Evolutionary conservation across 2,797 vertebrate genomes (phyloP).

Genomic region (Aulostomus chinensis): DNA sequence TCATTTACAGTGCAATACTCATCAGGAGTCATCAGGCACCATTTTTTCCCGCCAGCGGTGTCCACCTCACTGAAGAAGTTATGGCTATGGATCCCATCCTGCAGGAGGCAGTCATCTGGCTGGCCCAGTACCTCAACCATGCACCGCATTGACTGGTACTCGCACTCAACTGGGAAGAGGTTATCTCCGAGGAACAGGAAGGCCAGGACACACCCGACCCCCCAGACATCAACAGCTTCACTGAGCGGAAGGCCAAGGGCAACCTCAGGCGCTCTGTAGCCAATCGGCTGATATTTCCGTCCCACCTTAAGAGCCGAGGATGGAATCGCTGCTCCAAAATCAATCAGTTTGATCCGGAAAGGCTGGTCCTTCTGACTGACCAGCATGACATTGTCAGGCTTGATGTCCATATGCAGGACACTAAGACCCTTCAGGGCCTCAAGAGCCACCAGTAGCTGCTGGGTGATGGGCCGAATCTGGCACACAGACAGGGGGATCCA

Average conservation of each 20-base stretch:
- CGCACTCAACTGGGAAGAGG: slow-evolving; percentile 19
- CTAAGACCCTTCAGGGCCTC: slow-evolving; percentile 11
- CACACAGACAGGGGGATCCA: neutral
- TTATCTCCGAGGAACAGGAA: slow-evolving; percentile 25
- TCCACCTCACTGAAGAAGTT: slow-evolving; percentile 13
- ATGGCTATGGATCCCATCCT: neutral
- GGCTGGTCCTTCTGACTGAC: slow-evolving; percentile 4
- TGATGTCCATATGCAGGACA: slow-evolving; percentile 26
- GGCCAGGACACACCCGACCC: slow-evolving; percentile 21
- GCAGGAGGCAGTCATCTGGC: slow-evolving; percentile 11
- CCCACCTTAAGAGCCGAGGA: neutral
- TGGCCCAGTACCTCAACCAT: slow-evolving; percentile 34
- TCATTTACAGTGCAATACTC: slow-evolving; percentile 8
- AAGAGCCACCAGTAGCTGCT: slow-evolving; percentile 26
- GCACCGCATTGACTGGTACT: slow-evolving; percentile 33
- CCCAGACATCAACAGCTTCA: slow-evolving; percentile 33
- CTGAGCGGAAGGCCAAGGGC: slow-evolving; percentile 32
- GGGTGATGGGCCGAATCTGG: slow-evolving; percentile 5
- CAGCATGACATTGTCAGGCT: slow-evolving; percentile 28
- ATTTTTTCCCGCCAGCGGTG: neutral
- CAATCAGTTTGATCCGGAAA: slow-evolving; percentile 25
- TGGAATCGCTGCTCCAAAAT: slow-evolving; percentile 7
- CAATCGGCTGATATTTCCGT: neutral
- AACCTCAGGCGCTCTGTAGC: slow-evolving; percentile 29
- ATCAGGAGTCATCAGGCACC: slow-evolving; percentile 17